phyloP scores from a whole-genome alignment of 2,113 vertebrate species.

The Chionodraco myersi region DNA sequence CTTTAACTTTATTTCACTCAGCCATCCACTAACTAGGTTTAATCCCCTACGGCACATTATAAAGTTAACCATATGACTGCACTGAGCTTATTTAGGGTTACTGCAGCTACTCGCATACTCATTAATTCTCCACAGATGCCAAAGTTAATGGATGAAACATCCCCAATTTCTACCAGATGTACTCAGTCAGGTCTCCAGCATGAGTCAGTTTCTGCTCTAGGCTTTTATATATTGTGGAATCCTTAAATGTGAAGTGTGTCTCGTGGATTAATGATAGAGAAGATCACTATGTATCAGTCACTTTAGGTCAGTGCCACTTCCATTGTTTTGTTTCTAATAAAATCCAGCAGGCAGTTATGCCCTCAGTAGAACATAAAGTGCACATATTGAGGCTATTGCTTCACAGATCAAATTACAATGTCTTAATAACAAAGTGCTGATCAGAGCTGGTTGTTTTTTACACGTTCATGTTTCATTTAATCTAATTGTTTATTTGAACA shows the following conservation, averaged over 20 bases:
- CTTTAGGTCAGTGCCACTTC: neutral
- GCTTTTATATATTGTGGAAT: slow-evolving; percentile 6
- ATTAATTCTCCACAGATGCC: slow-evolving; percentile 64
- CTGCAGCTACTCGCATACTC: slow-evolving; percentile 44
- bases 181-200: slow-evolving; percentile 5
- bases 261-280: slow-evolving; percentile 9
- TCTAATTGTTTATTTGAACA: too few species aligned
- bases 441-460: slow-evolving; percentile 34
- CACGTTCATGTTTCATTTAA: slow-evolving; percentile 17
- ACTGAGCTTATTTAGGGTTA: slow-evolving; percentile 52
- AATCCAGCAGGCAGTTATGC: slow-evolving; percentile 23
- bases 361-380: neutral
- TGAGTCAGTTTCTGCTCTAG: slow-evolving; percentile 20
- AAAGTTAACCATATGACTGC: slow-evolving; percentile 47
- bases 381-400: slow-evolving; percentile 34
- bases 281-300: slow-evolving; percentile 9
- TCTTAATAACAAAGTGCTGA: slow-evolving; percentile 23
- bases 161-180: slow-evolving; percentile 57
- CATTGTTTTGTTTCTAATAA: neutral
- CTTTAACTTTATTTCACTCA: slow-evolving; percentile 41
- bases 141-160: slow-evolving; percentile 49
- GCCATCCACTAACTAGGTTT: slow-evolving; percentile 49
- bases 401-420: slow-evolving; percentile 41
- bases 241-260: neutral
- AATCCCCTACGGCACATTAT: slow-evolving; percentile 56